Evolutionary conservation across 2,797 vertebrate genomes (phyloP).

Genomic region (Halcyon smyrnensis): DNA sequence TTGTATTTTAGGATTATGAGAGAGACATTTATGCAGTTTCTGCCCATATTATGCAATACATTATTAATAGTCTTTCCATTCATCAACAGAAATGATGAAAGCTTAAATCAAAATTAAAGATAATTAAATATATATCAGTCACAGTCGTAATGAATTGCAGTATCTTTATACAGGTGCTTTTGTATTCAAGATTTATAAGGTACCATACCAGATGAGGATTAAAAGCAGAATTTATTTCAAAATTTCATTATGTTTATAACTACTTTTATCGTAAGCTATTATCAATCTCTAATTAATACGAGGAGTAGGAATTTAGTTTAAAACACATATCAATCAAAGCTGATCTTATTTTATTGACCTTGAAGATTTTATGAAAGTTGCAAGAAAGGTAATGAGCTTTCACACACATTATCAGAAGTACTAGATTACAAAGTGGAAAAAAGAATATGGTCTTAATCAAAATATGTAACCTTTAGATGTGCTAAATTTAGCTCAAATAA

Average conservation of each 20-base stretch:
- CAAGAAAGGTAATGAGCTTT: slow-evolving; percentile 13
- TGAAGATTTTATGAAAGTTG: slow-evolving; percentile 39
- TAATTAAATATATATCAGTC: not conserved
- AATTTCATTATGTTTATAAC: not conserved
- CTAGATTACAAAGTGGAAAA: slow-evolving; percentile 39
- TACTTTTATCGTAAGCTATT: not conserved
- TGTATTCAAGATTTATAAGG: not conserved
- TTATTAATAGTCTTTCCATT: slow-evolving; percentile 2
- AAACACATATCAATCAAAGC: not conserved
- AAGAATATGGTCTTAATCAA: slow-evolving; percentile 70
- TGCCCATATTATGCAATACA: not conserved
- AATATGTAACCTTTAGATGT: slow-evolving; percentile 69
- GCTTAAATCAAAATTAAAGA: slow-evolving; percentile 5
- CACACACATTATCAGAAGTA: not conserved
- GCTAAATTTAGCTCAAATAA: slow-evolving; percentile 79
- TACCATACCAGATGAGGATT: not conserved
- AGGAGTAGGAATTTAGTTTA: slow-evolving; percentile 17
- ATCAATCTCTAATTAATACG: not conserved
- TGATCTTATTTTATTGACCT: slow-evolving; percentile 12
- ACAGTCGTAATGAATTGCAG: not conserved
- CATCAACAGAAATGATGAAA: not conserved
- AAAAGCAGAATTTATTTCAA: not conserved
- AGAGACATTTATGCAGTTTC: not conserved
- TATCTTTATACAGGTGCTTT: not conserved
- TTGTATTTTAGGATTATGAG: not conserved